Base-by-base conservation (phyloP, 2,888 invertebrate genomes). In the Heliconius charithonia region DNA sequence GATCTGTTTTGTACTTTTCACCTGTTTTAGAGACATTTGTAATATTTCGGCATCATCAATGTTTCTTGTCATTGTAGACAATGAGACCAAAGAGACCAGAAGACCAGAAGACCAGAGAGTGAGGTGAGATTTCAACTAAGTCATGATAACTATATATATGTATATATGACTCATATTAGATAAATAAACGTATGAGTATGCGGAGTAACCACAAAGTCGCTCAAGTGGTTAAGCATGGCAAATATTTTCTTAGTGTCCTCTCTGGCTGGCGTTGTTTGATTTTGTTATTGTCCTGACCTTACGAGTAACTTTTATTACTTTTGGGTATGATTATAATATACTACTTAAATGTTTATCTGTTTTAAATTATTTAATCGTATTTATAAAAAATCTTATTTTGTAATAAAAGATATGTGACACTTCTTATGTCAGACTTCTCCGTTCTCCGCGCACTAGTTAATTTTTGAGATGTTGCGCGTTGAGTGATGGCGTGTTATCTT, bases 211-310 rank as follows among this genome's bases (percentile, higher is more conserved):
- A 72, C 51, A 51, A 70, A 70, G 70, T 70, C 51, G 45, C 70
- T 70, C 56, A 72, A 72, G 72, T 56, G 59, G 56, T 72, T 32
- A 72, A 72, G 59, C 72, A 59, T 32, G 22, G 72, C 72, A 72
- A 72, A 72, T 72, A 72, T 72, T 56, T 72, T 72, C 56, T 59
- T 32, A 72, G 72, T 59, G 72, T 59, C 59, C 56, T 56, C 29
- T 71, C 56, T 72, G 32, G 72, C 29, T 75, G 51, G 51, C 66
- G 29, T n/a, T 75, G 66, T 66, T 62, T 66, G 16, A 45, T 29
- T 66, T 67, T 66, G 51, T 56, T 66, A 66, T 51, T 66, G 29
- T 66, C 51, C 27, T 66, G 75, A 66, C 75, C 29, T 32, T 45
- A 56, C 37, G 41, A 13, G n/a, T 45, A n/a, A 16, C 66, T 51